Conservation (phyloP, 2,888 invertebrate genomes). For the Lamellibrachia columna region DNA sequence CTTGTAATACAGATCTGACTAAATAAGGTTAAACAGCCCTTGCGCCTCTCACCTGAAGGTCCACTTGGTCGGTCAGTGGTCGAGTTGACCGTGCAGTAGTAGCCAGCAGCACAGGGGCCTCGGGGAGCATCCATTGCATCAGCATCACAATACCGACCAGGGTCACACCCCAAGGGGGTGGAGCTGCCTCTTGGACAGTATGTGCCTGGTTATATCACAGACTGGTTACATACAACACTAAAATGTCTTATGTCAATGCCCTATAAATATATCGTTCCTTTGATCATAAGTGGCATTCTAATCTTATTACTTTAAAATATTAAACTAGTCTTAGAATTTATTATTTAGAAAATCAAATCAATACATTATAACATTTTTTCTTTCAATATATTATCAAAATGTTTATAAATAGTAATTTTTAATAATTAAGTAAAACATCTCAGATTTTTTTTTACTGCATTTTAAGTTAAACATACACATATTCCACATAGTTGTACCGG, state of each 20-base stretch:
- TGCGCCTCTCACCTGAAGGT: slow-evolving; percentile 45
- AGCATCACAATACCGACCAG: slow-evolving; percentile 58
- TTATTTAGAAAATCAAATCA: not conserved
- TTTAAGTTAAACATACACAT: not conserved
- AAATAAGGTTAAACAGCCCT: too few relatives aligned
- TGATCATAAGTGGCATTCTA: not conserved
- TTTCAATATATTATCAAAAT: not conserved
- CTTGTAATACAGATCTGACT: too few relatives aligned
- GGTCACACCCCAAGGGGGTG: slow-evolving; percentile 56
- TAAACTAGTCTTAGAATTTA: not conserved
- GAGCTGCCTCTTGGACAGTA: slow-evolving; percentile 60
- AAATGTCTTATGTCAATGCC: not conserved
- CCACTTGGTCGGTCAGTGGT: slow-evolving; percentile 50
- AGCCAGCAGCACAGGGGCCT: slow-evolving; percentile 58
- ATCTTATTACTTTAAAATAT: not conserved
- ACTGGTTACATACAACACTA: not conserved
- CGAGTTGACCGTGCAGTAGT: slow-evolving; percentile 58
- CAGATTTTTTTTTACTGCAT: not conserved
- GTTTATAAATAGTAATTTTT: not conserved
- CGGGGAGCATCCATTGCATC: slow-evolving; percentile 51
- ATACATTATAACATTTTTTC: too few relatives aligned
- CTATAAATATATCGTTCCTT: not conserved
- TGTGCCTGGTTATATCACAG: slow-evolving; percentile 44
- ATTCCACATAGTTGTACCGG: not conserved
- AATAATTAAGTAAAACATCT: not conserved